Evolutionary conservation across 2,113 vertebrate genomes (phyloP).

Genomic region (Rhinoderma darwinii): DNA sequence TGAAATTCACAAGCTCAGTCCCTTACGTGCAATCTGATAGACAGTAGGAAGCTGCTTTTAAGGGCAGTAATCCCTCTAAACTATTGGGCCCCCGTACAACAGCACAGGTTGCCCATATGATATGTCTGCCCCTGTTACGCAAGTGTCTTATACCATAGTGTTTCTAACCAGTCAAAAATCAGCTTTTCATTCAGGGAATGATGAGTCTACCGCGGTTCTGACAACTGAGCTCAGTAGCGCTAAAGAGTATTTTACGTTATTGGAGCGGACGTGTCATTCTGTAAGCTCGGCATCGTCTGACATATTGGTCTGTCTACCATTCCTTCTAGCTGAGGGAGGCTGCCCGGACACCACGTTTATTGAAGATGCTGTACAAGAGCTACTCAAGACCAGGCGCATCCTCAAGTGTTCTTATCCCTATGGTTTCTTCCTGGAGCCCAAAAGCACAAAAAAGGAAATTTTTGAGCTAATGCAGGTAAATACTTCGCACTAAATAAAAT

Average conservation of each 20-base stretch:
- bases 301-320: not conserved
- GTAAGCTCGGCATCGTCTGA: not conserved
- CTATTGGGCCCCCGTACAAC: no score
- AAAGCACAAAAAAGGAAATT: conserved; percentile 99
- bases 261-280: not conserved
- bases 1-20: no score
- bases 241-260: not conserved
- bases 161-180: no score
- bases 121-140: no score
- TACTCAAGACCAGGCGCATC: conserved; percentile 96
- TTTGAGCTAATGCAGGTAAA: conserved; percentile 99
- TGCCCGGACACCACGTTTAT: conserved; percentile 98
- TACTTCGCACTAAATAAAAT: not conserved
- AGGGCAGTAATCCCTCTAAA: no score
- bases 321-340: conserved; percentile 84
- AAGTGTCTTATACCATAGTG: no score
- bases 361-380: conserved; percentile 96
- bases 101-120: no score
- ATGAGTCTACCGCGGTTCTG: no score
- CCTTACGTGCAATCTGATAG: no score
- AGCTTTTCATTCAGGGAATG: no score
- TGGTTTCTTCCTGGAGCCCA: conserved; percentile 97
- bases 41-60: no score
- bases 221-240: not conserved
- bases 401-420: conserved; percentile 99